Evolutionary conservation across 1,140 invertebrate genomes (phyloP).

Genomic region (Aphelenchoides avenae): DNA sequence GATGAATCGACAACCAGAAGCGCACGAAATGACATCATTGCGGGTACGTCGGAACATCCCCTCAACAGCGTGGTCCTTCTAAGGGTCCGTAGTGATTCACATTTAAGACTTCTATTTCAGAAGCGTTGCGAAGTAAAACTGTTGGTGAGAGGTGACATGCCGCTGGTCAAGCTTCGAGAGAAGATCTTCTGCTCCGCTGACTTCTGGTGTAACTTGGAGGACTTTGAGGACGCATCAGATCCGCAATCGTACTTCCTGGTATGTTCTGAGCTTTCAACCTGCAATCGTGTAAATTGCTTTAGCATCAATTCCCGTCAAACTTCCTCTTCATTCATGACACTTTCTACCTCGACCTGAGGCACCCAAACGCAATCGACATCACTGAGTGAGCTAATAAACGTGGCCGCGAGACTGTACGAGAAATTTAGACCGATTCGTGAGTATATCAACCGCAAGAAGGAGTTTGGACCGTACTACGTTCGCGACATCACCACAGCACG

Average conservation of each 20-base stretch:
- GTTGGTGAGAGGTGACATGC: slow-evolving; percentile 58
- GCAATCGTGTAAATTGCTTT: slow-evolving; percentile 28
- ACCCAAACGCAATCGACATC: slow-evolving; percentile 58
- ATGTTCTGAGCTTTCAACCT: slow-evolving; percentile 4
- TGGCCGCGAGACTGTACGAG: too few relatives aligned
- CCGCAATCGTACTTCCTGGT: slow-evolving; percentile 40
- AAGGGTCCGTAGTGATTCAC: slow-evolving; percentile 9
- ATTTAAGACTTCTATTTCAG: slow-evolving; percentile 24
- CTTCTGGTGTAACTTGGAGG: slow-evolving; percentile 56
- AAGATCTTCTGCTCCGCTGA: slow-evolving; percentile 60
- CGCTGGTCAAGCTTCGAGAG: slow-evolving; percentile 58
- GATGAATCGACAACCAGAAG: slow-evolving; percentile 21
- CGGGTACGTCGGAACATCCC: slow-evolving; percentile 6
- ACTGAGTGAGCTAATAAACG: slow-evolving; percentile 48
- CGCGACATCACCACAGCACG: slow-evolving; percentile 57
- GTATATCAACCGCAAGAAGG: slow-evolving; percentile 52
- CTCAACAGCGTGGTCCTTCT: background rate
- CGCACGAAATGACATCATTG: slow-evolving; percentile 8
- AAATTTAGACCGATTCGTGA: slow-evolving; percentile 55
- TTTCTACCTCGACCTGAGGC: slow-evolving; percentile 61
- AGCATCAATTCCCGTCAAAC: slow-evolving; percentile 61
- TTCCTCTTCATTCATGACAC: slow-evolving; percentile 62
- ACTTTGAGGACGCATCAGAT: slow-evolving; percentile 52
- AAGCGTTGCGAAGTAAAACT: slow-evolving; percentile 55
- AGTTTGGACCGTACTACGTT: slow-evolving; percentile 45